phyloP scores from a whole-genome alignment of 2,797 vertebrate genomes.

The Takifugu ocellatus region DNA sequence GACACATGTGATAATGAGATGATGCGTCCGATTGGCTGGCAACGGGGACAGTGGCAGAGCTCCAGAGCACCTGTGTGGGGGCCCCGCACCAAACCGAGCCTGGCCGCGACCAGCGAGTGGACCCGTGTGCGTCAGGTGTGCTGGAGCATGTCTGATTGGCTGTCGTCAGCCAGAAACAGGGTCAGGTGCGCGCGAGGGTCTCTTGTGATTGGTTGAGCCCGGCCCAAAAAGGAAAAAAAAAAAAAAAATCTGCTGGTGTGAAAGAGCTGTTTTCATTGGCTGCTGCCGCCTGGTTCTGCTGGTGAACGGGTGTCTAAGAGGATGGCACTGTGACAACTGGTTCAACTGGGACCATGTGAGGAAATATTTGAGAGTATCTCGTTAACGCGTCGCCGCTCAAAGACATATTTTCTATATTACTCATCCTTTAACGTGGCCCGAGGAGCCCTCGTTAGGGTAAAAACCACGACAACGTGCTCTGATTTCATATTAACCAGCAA shows the following conservation, averaged over 20 bases:
- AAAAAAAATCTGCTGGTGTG: constrained; percentile 36
- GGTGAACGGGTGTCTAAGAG: constrained; percentile 52
- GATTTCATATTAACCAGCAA: constrained; percentile 57
- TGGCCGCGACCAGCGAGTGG: constrained; percentile 31
- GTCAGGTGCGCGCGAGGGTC: constrained; percentile 54
- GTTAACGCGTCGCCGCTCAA: constrained; percentile 7
- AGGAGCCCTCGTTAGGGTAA: constrained; percentile 8
- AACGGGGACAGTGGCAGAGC: constrained; percentile 37
- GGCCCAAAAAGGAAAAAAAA: constrained; percentile 34
- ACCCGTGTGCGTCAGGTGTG: constrained; percentile 67
- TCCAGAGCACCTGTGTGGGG: constrained; percentile 63
- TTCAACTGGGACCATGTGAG: constrained; percentile 33
- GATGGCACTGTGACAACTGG: constrained; percentile 57
- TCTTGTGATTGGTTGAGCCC: constrained; percentile 57
- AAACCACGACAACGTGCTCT: constrained; percentile 37
- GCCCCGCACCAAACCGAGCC: constrained; percentile 24
- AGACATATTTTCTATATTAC: constrained; percentile 5
- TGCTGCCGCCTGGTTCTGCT: constrained; percentile 44
- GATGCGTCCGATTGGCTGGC: constrained; percentile 53
- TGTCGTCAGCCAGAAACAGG: constrained; percentile 60
- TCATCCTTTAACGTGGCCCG: constrained; percentile 2
- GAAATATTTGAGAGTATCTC: constrained; percentile 34
- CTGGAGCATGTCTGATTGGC: constrained; percentile 57
- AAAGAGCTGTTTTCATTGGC: constrained; percentile 56
- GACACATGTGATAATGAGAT: constrained; percentile 52